Evolutionary conservation across 37 sponge, comb jelly and placozoan genomes (phyloP).

Genomic region (Corticium candelabrum): DNA sequence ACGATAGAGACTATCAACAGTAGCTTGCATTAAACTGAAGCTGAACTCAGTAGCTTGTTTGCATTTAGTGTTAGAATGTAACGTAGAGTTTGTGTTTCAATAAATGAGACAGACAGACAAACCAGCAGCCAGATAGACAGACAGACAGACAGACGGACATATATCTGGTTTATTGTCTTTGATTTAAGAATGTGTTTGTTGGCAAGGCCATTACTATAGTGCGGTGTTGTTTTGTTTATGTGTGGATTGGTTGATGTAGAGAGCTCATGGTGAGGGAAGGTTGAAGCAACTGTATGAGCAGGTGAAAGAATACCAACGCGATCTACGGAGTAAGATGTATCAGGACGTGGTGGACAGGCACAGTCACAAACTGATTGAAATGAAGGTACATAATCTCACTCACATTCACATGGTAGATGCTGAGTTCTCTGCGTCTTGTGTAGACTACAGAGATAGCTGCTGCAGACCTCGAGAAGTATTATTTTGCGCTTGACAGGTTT

Average conservation of each 20-base stretch:
- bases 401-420: neutral
- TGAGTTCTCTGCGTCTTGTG: neutral
- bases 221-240: neutral
- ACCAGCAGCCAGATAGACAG: no score
- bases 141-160: no score
- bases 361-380: slow-evolving; percentile 39
- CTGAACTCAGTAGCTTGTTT: no score
- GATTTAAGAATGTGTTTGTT: no score
- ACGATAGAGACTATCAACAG: no score
- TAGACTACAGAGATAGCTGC: slow-evolving; percentile 60
- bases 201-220: no score
- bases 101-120: no score
- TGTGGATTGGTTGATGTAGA: slow-evolving; percentile 1
- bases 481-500: slow-evolving; percentile 74
- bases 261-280: slow-evolving; percentile 48
- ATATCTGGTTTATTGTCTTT: no score
- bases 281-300: slow-evolving; percentile 41
- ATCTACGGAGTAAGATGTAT: slow-evolving; percentile 70
- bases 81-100: no score
- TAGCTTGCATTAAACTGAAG: no score
- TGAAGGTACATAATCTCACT: slow-evolving; percentile 28
- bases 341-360: slow-evolving; percentile 40
- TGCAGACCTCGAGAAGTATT: slow-evolving; percentile 66
- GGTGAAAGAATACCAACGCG: slow-evolving; percentile 29
- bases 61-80: no score